A percentile compares a stretch with the other conserved stretches of the same genome.
These are phyloP conservation scores for Aphodius sticticus DNA, from an alignment of 2,888 invertebrate species.

Conservation along the genomic window DNA sequence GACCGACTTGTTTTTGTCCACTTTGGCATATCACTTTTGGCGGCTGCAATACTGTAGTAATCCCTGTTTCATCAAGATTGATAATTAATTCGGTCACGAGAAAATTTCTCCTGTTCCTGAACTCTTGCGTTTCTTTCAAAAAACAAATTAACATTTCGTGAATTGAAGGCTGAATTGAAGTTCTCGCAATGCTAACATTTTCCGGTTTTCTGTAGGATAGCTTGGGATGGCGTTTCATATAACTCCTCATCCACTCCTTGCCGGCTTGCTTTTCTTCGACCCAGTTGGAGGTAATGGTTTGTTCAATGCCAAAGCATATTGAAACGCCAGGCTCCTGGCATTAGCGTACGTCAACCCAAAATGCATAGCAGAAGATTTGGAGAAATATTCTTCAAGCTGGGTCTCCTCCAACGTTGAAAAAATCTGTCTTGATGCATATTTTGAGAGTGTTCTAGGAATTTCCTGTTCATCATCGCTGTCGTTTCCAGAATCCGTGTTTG, in stretches of 20 bases:
- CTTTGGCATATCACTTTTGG: constrained; percentile 42
- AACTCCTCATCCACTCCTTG: background rate
- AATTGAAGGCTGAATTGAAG: constrained; percentile 6
- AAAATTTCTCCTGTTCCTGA: constrained; percentile 36
- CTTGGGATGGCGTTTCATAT: background rate
- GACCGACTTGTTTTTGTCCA: constrained; percentile 42
- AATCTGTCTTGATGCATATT: too few species aligned
- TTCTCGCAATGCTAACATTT: constrained; percentile 21
- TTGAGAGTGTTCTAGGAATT: too few species aligned
- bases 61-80: constrained; percentile 48
- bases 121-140: constrained; percentile 19
- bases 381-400: background rate
- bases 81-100: constrained; percentile 41
- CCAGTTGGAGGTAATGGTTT: constrained; percentile 27
- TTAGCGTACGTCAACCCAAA: constrained; percentile 31
- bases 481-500: too few species aligned
- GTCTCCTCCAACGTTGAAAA: background rate
- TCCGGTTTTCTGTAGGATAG: constrained; percentile 13
- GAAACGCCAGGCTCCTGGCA: constrained; percentile 26
- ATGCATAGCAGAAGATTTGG: constrained; percentile 29
- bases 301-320: constrained; percentile 17
- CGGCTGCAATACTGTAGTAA: constrained; percentile 45
- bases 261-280: constrained; percentile 9
- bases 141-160: constrained; percentile 19
- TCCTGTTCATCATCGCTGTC: too few species aligned